Evolutionary conservation across 2,113 vertebrate species (phyloP).

Genomic region (Carassius gibelio): DNA sequence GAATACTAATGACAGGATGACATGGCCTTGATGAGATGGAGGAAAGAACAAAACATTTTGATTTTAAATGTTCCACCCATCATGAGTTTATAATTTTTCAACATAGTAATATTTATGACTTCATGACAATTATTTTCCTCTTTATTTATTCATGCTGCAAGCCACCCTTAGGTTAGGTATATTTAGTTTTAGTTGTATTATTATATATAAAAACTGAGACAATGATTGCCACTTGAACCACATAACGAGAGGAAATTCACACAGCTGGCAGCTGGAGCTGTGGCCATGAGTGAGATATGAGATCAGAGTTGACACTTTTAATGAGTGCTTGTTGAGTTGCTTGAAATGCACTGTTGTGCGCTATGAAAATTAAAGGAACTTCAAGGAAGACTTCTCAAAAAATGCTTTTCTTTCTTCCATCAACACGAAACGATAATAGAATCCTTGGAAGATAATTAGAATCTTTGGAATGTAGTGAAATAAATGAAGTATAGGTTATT

Average conservation of each 20-base stretch:
- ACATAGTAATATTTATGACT: background rate
- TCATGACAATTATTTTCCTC: background rate
- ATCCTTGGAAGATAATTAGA: too few relatives aligned
- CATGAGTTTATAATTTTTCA: background rate
- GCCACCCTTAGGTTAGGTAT: too few relatives aligned
- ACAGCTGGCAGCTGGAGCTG: conserved; percentile 23
- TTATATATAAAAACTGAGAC: background rate
- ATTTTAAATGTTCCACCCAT: background rate
- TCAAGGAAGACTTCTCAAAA: background rate
- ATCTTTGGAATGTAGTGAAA: too few relatives aligned
- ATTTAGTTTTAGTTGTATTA: too few relatives aligned
- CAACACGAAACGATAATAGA: too few relatives aligned
- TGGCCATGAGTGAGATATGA: background rate
- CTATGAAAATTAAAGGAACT: background rate
- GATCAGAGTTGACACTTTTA: background rate
- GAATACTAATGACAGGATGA: background rate
- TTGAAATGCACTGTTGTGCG: background rate
- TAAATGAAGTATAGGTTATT: too few relatives aligned
- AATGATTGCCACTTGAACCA: conserved; percentile 14
- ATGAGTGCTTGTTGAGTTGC: background rate
- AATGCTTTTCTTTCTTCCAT: too few relatives aligned
- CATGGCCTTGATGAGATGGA: background rate
- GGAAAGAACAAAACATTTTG: background rate
- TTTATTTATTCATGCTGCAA: background rate
- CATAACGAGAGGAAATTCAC: background rate